These are phyloP conservation scores for Naja naja DNA, from an alignment of 2,113 vertebrate genomes.

Conservation along the genomic window DNA sequence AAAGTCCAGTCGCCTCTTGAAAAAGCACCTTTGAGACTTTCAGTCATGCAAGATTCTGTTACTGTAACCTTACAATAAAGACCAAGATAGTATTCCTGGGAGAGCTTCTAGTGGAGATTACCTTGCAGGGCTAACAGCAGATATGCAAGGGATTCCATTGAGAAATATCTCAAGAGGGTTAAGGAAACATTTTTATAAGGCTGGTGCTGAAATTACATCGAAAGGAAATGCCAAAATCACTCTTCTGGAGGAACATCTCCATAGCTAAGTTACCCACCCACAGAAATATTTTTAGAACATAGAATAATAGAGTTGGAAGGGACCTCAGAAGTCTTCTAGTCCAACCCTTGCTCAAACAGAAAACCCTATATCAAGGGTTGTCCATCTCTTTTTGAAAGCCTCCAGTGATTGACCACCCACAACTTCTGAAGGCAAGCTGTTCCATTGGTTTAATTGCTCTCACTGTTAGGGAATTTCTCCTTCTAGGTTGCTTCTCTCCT, in stretches of 20 bases:
- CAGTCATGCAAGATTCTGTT: neutral
- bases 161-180: neutral
- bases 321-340: too few species aligned
- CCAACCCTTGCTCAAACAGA: too few species aligned
- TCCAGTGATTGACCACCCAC: too few species aligned
- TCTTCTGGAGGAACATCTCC: neutral
- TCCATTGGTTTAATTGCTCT: too few species aligned
- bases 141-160: neutral
- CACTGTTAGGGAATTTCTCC: too few species aligned
- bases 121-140: neutral
- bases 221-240: neutral
- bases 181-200: neutral
- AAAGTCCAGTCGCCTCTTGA: too few species aligned
- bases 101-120: neutral
- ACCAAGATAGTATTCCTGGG: neutral
- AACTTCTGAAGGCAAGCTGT: too few species aligned
- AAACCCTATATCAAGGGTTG: too few species aligned
- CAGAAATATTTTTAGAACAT: neutral
- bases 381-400: too few species aligned
- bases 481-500: too few species aligned
- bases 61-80: neutral
- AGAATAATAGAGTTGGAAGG: too few species aligned
- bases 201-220: neutral
- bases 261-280: neutral
- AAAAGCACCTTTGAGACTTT: neutral